These are phyloP conservation scores for Euclidia mi DNA, from an alignment of 2,888 invertebrate species.

Conservation along the genomic window DNA sequence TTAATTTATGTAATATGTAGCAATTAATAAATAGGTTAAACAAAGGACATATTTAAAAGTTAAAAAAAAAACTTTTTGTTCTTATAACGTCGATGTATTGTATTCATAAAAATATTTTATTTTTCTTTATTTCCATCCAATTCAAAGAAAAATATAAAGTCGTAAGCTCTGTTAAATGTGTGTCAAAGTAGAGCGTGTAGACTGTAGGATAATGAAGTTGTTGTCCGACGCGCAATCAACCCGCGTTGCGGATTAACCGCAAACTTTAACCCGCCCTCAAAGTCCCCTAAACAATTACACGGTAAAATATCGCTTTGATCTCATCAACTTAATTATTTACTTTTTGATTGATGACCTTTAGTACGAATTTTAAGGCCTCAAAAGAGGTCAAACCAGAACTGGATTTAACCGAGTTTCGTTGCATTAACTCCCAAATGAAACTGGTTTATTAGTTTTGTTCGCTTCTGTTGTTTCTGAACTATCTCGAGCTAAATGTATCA, in stretches of 20 bases:
- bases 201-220: constrained; percentile 55
- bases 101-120: too few species aligned
- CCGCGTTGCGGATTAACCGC: constrained; percentile 25
- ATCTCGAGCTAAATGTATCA: not conserved
- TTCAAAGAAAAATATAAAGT: too few species aligned
- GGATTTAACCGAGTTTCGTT: constrained; percentile 31
- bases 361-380: constrained; percentile 41
- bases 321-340: constrained; percentile 62
- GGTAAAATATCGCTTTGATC: constrained; percentile 66
- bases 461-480: constrained; percentile 7
- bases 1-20: too few species aligned
- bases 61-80: too few species aligned
- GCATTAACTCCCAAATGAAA: constrained; percentile 23
- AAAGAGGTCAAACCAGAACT: too few species aligned
- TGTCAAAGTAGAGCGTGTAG: constrained; percentile 29
- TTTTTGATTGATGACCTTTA: constrained; percentile 63
- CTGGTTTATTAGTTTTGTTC: constrained; percentile 21
- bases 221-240: constrained; percentile 42
- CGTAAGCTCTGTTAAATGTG: constrained; percentile 26
- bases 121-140: too few species aligned
- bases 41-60: too few species aligned
- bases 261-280: constrained; percentile 38
- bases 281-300: constrained; percentile 51
- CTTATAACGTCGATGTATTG: too few species aligned
- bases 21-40: too few species aligned